These are phyloP conservation scores for Xiphydria camelus DNA, from an alignment of 2,888 invertebrate species.

Conservation along the genomic window DNA sequence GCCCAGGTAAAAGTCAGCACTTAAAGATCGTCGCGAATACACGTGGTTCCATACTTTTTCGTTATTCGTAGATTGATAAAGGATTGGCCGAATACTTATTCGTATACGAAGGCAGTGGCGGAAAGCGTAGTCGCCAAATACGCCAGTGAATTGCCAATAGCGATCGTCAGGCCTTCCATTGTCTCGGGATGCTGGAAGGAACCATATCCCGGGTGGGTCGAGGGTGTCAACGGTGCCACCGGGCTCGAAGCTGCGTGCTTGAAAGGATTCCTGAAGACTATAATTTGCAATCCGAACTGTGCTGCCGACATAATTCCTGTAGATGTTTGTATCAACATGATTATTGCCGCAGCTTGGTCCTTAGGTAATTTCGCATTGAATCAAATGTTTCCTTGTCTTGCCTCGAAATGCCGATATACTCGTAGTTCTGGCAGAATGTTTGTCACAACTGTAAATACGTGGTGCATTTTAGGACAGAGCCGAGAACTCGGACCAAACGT, in stretches of 20 bases:
- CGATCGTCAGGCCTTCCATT: conserved; percentile 71
- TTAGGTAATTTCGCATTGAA: conserved; percentile 45
- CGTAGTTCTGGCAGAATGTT: too few relatives aligned
- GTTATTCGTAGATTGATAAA: conserved; percentile 32
- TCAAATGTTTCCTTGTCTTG: too few relatives aligned
- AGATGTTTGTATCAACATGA: conserved; percentile 82
- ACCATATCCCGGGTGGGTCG: conserved; percentile 71
- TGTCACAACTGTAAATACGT: too few relatives aligned
- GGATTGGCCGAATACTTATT: conserved; percentile 72
- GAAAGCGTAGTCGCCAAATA: conserved; percentile 66
- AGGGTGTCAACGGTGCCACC: conserved; percentile 73
- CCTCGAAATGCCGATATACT: conserved; percentile 71
- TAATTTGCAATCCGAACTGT: conserved; percentile 38
- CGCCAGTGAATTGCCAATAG: conserved; percentile 63
- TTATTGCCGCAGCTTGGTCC: conserved; percentile 82
- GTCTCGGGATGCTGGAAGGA: conserved; percentile 64
- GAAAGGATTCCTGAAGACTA: conserved; percentile 63
- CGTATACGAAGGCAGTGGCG: conserved; percentile 71
- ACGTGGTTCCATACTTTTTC: background rate
- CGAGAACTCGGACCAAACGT: too few relatives aligned
- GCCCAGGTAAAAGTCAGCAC: too few relatives aligned
- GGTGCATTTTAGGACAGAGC: too few relatives aligned
- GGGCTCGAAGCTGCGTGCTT: conserved; percentile 65
- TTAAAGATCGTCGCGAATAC: too few relatives aligned
- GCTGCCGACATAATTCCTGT: conserved; percentile 88